A percentile compares a stretch with the other conserved stretches of the same genome.
phyloP scores from a whole-genome alignment of 2,113 vertebrate species.

The Aphyosemion australe region DNA sequence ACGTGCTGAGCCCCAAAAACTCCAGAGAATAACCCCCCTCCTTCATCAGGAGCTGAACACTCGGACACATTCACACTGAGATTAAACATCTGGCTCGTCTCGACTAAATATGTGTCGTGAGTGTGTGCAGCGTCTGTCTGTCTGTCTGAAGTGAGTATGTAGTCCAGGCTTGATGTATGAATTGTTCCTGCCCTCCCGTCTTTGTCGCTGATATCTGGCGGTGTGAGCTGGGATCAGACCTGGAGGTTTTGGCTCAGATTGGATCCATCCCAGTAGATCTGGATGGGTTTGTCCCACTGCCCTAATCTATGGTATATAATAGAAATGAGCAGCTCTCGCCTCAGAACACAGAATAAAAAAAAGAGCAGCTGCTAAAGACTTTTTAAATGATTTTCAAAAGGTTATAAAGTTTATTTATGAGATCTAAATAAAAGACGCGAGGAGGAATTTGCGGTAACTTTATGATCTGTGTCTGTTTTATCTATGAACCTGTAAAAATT shows the following conservation, averaged over 20 bases:
- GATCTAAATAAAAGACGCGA: slow-evolving; percentile 4
- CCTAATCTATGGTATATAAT: slow-evolving; percentile 34
- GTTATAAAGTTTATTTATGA: slow-evolving; percentile 22
- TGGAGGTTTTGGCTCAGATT: slow-evolving; percentile 48
- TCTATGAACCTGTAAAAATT: slow-evolving; percentile 51
- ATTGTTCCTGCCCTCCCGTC: slow-evolving; percentile 30
- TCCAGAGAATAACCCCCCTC: slow-evolving; percentile 52
- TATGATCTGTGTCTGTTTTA: slow-evolving; percentile 42
- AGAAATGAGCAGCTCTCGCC: no score
- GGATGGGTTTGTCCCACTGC: slow-evolving; percentile 42
- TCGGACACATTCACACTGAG: slow-evolving; percentile 44
- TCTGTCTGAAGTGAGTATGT: slow-evolving; percentile 6
- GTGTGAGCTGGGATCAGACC: slow-evolving; percentile 22
- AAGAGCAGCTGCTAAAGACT: no score
- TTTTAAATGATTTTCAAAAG: not conserved
- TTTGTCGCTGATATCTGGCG: slow-evolving; percentile 32
- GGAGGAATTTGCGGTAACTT: slow-evolving; percentile 25
- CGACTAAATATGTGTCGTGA: slow-evolving; percentile 29
- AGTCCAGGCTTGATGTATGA: slow-evolving; percentile 21
- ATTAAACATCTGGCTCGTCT: slow-evolving; percentile 61
- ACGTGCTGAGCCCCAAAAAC: slow-evolving; percentile 20
- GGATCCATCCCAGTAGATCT: slow-evolving; percentile 33
- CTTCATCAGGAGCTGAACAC: slow-evolving; percentile 22
- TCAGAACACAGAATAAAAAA: no score
- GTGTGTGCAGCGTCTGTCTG: slow-evolving; percentile 18